Percentiles rank a stretch among this genome's conserved stretches.
Conservation (phyloP, 2,797 vertebrate species). For the Acipenser transmontanus region DNA sequence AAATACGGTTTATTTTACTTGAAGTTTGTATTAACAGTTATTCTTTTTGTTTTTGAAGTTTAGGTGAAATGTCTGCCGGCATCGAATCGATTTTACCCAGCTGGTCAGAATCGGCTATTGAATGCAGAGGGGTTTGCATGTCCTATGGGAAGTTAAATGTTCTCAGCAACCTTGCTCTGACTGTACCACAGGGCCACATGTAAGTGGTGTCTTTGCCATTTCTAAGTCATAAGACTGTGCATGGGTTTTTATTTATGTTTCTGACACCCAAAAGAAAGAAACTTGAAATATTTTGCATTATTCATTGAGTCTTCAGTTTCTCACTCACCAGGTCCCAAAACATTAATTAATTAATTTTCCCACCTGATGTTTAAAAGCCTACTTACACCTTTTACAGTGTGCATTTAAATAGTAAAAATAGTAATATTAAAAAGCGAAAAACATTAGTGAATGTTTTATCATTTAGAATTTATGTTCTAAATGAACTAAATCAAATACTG, state of each 20-base stretch:
- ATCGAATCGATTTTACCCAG: conserved; percentile 39
- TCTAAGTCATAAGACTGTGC: not conserved
- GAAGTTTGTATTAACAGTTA: too few relatives aligned
- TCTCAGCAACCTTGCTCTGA: conserved; percentile 58
- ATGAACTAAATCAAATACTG: not conserved
- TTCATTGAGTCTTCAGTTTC: conserved; percentile 90
- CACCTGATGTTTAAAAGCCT: not conserved
- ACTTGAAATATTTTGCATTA: conserved; percentile 50
- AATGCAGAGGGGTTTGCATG: conserved; percentile 57
- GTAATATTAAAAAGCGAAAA: not conserved
- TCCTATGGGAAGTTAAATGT: conserved; percentile 65
- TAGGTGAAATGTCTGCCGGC: conserved; percentile 45
- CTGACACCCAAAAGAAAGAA: too few relatives aligned
- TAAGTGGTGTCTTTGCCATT: conserved; percentile 35
- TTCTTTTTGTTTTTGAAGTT: too few relatives aligned
- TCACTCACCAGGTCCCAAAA: conserved; percentile 89
- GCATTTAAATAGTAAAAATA: too few relatives aligned
- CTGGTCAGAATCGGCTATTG: conserved; percentile 41
- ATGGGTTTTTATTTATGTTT: not conserved
- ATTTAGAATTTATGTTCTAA: not conserved
- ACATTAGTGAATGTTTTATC: not conserved
- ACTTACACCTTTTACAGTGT: too few relatives aligned
- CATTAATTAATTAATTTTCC: not conserved
- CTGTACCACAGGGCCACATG: conserved; percentile 68
- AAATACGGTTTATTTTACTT: too few relatives aligned